These are phyloP conservation scores for Calliopum simillimum DNA, from an alignment of 2,888 invertebrate genomes.

Conservation along the genomic window DNA sequence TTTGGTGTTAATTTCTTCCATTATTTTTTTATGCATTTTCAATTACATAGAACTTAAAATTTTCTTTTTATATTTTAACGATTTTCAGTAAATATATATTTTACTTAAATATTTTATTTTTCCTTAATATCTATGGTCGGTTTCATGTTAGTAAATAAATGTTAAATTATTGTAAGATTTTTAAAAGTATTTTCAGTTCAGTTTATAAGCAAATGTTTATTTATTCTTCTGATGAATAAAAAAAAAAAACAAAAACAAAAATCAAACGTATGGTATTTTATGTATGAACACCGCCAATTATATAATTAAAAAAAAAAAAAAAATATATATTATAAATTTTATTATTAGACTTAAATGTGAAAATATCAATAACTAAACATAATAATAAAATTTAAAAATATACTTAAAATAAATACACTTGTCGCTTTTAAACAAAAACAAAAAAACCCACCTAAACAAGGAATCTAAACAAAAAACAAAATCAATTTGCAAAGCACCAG, in stretches of 20 bases:
- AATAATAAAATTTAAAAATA: conserved; percentile 14
- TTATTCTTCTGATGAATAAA: not conserved
- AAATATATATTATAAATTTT: conserved; percentile 7
- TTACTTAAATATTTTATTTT: not conserved
- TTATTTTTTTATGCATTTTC: conserved; percentile 27
- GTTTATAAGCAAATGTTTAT: conserved; percentile 13
- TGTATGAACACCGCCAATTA: conserved; percentile 26
- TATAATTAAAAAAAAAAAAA: no score
- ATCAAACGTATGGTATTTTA: conserved; percentile 15
- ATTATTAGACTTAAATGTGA: not conserved
- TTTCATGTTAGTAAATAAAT: conserved; percentile 21
- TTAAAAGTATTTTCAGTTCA: not conserved
- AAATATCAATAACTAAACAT: not conserved
- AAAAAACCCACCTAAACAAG: conserved; percentile 2
- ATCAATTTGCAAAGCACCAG: conserved; percentile 19
- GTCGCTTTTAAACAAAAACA: conserved; percentile 17
- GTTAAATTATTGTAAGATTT: conserved; percentile 18
- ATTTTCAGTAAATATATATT: not conserved
- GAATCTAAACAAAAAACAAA: not conserved
- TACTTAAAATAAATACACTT: conserved; percentile 20
- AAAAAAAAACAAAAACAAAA: conserved; percentile 5
- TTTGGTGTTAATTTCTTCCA: conserved; percentile 7
- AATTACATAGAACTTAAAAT: conserved; percentile 21
- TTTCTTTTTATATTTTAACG: conserved; percentile 8
- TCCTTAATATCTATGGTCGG: not conserved